Percentiles rank a stretch among this genome's conserved stretches.
phyloP scores from a whole-genome alignment of 1,140 invertebrate genomes.

The Venustaconcha ellipsiformis region DNA sequence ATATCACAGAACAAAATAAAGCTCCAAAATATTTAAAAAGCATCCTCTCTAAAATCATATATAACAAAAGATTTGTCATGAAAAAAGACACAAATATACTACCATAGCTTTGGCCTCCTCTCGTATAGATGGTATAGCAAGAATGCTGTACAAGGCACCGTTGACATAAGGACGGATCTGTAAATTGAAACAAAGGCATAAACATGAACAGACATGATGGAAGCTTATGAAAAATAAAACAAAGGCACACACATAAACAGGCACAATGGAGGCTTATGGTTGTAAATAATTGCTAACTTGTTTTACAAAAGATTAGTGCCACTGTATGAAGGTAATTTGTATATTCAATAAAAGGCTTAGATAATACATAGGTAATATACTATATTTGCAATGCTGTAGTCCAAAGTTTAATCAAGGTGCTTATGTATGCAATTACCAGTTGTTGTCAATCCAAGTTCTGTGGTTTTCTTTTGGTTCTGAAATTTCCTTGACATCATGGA shows the following conservation, averaged over 20 bases:
- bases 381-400: too few relatives aligned
- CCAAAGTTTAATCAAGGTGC: too few relatives aligned
- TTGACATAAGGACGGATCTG: conserved; percentile 75
- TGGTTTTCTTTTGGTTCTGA: too few relatives aligned
- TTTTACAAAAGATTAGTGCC: too few relatives aligned
- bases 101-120: conserved; percentile 72
- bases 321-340: too few relatives aligned
- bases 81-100: neutral
- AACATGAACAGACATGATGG: conserved; percentile 44
- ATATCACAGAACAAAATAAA: too few relatives aligned
- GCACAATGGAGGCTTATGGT: conserved; percentile 70
- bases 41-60: neutral
- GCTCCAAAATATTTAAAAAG: neutral
- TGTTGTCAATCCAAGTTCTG: too few relatives aligned
- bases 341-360: too few relatives aligned
- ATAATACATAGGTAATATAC: too few relatives aligned
- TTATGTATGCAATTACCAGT: too few relatives aligned
- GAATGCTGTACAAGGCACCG: conserved; percentile 75
- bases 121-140: conserved; percentile 72
- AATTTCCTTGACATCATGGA: too few relatives aligned
- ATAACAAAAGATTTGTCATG: conserved; percentile 1
- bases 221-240: conserved; percentile 67
- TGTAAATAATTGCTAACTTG: neutral
- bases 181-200: conserved; percentile 14
- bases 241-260: neutral